Base-by-base conservation (phyloP, 2,113 vertebrate species). In the Setophaga coronata region DNA sequence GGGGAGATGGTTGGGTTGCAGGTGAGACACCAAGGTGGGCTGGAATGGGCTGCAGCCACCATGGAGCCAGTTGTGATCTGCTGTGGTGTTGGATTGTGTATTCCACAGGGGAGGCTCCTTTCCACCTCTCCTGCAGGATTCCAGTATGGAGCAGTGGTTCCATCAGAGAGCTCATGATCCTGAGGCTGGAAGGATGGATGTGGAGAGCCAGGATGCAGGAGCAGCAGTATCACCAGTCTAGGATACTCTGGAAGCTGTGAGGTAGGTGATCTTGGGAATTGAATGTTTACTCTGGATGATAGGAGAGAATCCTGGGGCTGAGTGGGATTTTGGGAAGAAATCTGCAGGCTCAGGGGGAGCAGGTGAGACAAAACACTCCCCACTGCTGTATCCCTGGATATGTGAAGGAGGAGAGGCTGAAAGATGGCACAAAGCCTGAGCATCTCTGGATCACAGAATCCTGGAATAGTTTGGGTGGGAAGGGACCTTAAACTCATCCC, bases 111-210 rank as follows among this genome's bases (percentile, higher is more conserved):
- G 29, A 79, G 36, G 66, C 26, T 77, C 2, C 2, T 20, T 83
- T 17, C 70, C 5, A 3, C n/a, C 60, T 65, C 34, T 79, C 64
- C 60, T 9, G 3, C 54, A 25, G 74, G 2, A 3, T 13, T 66
- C 50, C 45, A 23, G 17, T 50, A 36, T 0, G 2, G 60, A 77
- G 64, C 64, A 23, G 33, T 0, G 0, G 33, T 74, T 69, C 23
- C 21, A 5, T 71, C 0, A 0, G n/a, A 25, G 3, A 40, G 0
- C 38, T 58, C 1, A 0, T 15, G 16, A 18, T 16, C 17, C 23
- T 4, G 62, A 83, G 50, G 10, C 31, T 43, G 45, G 61, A 42
- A 70, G 42, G 40, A 28, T 2, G 10, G n/a, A 23, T 40, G 14
- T 66, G 72, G 57, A 64, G 21, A 85, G 53, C 12, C 7, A 51